phyloP scores from a whole-genome alignment of 2,888 invertebrate genomes.

The Galerucella calmariensis region DNA sequence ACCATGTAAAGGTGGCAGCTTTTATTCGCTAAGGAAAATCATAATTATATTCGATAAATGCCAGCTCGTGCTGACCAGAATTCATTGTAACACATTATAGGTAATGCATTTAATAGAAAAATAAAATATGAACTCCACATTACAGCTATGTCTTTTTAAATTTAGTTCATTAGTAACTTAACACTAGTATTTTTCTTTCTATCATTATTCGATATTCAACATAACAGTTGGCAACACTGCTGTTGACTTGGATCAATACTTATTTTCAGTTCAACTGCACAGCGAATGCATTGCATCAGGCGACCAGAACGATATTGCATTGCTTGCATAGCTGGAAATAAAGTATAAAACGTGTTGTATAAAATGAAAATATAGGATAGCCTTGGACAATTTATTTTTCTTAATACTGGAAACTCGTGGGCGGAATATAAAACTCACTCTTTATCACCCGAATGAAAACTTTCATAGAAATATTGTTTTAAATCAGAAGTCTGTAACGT shows the following conservation, averaged over 20 bases:
- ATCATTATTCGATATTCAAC: background rate
- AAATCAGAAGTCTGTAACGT: background rate
- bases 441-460: background rate
- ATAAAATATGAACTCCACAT: no score
- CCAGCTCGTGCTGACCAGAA: no score
- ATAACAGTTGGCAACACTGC: conserved; percentile 2
- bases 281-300: conserved; percentile 21
- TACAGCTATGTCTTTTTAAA: no score
- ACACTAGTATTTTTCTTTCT: no score
- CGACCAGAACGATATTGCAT: conserved; percentile 22
- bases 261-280: conserved; percentile 28
- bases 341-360: conserved; percentile 1
- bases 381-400: conserved; percentile 6
- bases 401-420: background rate
- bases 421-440: background rate
- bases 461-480: background rate
- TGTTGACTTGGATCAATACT: conserved; percentile 24
- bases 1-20: no score
- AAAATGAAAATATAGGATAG: conserved; percentile 4
- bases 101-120: no score
- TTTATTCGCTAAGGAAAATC: no score
- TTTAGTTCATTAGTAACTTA: no score
- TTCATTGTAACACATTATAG: no score
- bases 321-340: conserved; percentile 11
- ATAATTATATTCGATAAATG: no score